These are phyloP conservation scores for Gallinago media DNA, from an alignment of 2,113 vertebrate genomes.

Conservation along the genomic window DNA sequence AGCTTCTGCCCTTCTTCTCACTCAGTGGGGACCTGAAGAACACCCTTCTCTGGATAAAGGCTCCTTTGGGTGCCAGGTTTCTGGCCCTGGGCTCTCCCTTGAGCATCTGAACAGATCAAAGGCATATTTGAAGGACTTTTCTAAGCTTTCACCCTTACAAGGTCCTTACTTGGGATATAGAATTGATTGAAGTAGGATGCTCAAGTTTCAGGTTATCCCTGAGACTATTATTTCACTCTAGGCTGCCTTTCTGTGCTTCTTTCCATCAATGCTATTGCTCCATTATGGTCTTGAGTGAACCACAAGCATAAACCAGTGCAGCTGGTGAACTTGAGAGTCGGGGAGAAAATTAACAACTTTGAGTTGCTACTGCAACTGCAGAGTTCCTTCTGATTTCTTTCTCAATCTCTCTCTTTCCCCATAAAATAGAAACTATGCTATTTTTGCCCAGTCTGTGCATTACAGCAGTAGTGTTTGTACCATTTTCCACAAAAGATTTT, in stretches of 20 bases:
- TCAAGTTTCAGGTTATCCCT: slow-evolving; percentile 26
- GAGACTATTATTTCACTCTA: not conserved
- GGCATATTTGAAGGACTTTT: slow-evolving; percentile 3
- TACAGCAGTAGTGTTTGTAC: not conserved
- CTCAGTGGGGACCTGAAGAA: not conserved
- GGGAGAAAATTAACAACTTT: not conserved
- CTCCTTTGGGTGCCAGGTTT: not conserved
- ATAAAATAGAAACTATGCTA: not conserved
- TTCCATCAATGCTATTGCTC: not conserved
- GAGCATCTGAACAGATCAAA: slow-evolving; percentile 18
- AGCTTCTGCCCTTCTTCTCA: not conserved
- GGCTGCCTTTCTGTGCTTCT: not conserved
- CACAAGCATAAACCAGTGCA: not conserved
- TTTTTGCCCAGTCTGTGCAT: not conserved
- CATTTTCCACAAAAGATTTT: not conserved
- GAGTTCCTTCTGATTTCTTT: not conserved
- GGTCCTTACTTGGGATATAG: not conserved
- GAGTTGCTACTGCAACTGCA: not conserved
- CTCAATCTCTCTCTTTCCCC: not conserved
- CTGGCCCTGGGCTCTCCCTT: not conserved
- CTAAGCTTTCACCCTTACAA: not conserved
- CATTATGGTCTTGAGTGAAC: not conserved
- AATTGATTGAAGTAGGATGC: not conserved
- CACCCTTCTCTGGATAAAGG: not conserved
- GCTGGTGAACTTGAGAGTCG: not conserved